phyloP scores from a whole-genome alignment of 1,140 invertebrate genomes.

The Lerema accius region DNA sequence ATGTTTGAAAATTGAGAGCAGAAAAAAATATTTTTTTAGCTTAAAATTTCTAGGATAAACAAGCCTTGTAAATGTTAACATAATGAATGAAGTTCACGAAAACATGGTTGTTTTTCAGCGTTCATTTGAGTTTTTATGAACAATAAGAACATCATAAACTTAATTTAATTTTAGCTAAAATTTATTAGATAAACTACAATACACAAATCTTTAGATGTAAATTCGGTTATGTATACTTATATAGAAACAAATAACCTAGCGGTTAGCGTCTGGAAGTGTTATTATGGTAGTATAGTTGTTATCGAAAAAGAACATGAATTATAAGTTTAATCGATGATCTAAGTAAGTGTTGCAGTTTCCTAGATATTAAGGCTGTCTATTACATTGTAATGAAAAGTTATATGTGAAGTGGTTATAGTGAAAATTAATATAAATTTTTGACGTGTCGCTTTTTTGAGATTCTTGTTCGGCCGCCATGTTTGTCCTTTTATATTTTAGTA shows the following conservation, averaged over 20 bases:
- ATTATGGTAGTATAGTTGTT: constrained; percentile 62
- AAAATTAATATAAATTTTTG: constrained; percentile 65
- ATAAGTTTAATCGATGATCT: constrained; percentile 64
- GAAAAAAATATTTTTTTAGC: background rate
- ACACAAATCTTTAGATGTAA: constrained; percentile 43
- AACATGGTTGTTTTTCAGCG: constrained; percentile 82
- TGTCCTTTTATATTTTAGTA: constrained; percentile 73
- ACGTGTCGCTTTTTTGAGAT: constrained; percentile 76
- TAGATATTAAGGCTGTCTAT: constrained; percentile 41
- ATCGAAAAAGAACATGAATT: constrained; percentile 70
- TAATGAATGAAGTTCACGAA: constrained; percentile 71
- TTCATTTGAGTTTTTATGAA: constrained; percentile 62
- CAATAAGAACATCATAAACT: constrained; percentile 53
- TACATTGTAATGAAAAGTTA: constrained; percentile 27
- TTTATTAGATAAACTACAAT: constrained; percentile 46
- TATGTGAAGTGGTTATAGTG: constrained; percentile 37
- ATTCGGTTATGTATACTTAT: constrained; percentile 58
- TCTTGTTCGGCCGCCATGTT: constrained; percentile 77
- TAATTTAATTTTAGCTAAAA: constrained; percentile 48
- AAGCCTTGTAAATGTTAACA: constrained; percentile 48
- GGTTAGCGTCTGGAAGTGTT: constrained; percentile 69
- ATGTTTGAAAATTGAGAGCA: background rate
- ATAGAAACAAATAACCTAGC: constrained; percentile 69
- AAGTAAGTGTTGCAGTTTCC: constrained; percentile 62
- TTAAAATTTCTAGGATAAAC: background rate